Evolutionary conservation across 2,797 vertebrate genomes (phyloP).

Genomic region (Sylvilagus floridanus): DNA sequence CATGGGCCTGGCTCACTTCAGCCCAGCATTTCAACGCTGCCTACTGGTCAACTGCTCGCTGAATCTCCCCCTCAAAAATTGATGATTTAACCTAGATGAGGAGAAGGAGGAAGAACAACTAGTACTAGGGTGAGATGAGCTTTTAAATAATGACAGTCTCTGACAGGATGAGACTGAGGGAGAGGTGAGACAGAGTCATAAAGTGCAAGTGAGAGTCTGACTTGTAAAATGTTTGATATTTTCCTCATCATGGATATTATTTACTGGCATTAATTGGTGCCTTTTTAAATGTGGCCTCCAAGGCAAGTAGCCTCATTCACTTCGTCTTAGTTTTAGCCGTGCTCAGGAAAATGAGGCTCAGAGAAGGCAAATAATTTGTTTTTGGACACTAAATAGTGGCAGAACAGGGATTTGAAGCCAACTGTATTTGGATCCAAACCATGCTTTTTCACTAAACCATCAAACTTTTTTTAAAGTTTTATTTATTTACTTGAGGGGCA

Average conservation of each 20-base stretch:
- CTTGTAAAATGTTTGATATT: constrained; percentile 49
- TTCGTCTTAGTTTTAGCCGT: constrained; percentile 17
- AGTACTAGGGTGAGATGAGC: not conserved
- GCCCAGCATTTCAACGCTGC: constrained; percentile 23
- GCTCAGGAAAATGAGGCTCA: constrained; percentile 50
- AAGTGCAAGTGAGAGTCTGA: not conserved
- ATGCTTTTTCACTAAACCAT: constrained; percentile 15
- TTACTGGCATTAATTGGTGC: constrained; percentile 12
- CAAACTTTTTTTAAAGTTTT: not conserved
- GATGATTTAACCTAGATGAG: constrained; percentile 1
- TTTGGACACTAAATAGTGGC: constrained; percentile 23
- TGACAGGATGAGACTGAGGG: not conserved
- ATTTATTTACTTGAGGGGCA: not conserved
- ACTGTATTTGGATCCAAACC: constrained; percentile 37
- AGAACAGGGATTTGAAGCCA: constrained; percentile 54
- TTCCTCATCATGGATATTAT: constrained; percentile 6
- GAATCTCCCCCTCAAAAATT: constrained; percentile 58
- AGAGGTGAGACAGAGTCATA: not conserved
- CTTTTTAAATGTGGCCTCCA: constrained; percentile 41
- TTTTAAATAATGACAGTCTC: constrained; percentile 47
- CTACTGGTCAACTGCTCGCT: not conserved
- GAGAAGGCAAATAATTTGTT: constrained; percentile 62
- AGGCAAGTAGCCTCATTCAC: constrained; percentile 25
- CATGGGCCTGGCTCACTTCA: not conserved
- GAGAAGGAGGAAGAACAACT: not conserved